phyloP scores from a whole-genome alignment of 2,797 vertebrate genomes.

The Streptopelia turtur region DNA sequence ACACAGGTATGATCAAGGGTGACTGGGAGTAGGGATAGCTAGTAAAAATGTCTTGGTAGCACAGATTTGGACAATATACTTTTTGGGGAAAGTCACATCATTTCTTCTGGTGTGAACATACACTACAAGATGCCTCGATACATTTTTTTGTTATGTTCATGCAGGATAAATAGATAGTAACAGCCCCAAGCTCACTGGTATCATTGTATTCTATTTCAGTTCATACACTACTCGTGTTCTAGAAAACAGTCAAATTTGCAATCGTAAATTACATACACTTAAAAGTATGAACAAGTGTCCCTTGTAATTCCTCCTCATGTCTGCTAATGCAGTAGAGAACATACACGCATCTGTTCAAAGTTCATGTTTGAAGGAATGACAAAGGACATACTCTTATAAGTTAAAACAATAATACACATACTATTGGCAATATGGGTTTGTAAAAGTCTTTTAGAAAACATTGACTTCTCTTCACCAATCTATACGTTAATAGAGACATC shows the following conservation, averaged over 20 bases:
- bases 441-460: not conserved
- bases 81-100: not conserved
- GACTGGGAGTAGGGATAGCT: not conserved
- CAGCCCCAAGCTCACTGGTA: not conserved
- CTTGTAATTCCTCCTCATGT: not conserved
- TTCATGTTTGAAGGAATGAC: not conserved
- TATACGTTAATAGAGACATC: not conserved
- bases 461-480: not conserved
- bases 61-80: not conserved
- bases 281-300: not conserved
- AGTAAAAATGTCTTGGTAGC: not conserved
- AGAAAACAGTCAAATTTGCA: not conserved
- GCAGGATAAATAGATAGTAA: not conserved
- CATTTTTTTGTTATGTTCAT: not conserved
- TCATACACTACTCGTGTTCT: not conserved
- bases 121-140: not conserved
- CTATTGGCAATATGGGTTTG: not conserved
- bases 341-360: not conserved
- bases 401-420: not conserved
- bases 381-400: not conserved
- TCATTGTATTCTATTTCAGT: not conserved
- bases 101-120: not conserved
- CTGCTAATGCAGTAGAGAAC: not conserved
- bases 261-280: accelerated
- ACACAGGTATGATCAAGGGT: not conserved